Evolutionary conservation across 2,113 vertebrate genomes (phyloP).

Genomic region (Pavo muticus): DNA sequence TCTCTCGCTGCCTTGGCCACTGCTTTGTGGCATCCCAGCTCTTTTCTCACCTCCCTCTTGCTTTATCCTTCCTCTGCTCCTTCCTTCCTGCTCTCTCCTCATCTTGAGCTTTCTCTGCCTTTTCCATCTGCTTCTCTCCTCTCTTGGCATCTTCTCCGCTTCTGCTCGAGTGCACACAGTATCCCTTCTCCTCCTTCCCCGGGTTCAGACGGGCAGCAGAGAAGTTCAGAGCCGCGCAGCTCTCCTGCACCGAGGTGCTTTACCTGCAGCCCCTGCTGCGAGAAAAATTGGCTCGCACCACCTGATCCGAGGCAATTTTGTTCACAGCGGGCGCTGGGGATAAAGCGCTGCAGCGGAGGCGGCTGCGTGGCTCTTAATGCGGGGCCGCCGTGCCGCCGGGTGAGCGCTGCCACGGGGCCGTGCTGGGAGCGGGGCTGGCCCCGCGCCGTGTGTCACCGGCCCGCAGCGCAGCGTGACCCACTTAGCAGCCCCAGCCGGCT

Average conservation of each 20-base stretch:
- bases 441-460: fast-evolving
- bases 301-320: slow-evolving; percentile 73
- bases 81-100: slow-evolving; percentile 68
- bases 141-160: slow-evolving; percentile 52
- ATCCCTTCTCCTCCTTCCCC: slow-evolving; percentile 58
- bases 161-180: slow-evolving; percentile 65
- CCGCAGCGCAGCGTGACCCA: not conserved
- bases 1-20: slow-evolving; percentile 61
- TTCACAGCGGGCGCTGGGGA: slow-evolving; percentile 70
- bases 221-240: slow-evolving; percentile 48
- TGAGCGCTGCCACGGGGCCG: not conserved
- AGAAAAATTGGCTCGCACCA: slow-evolving; percentile 74
- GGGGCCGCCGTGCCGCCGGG: not conserved
- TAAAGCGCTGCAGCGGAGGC: slow-evolving; percentile 2
- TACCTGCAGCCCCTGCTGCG: slow-evolving; percentile 71
- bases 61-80: slow-evolving; percentile 65
- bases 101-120: slow-evolving; percentile 67
- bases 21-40: slow-evolving; percentile 66
- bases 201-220: slow-evolving; percentile 43
- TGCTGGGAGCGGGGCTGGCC: not conserved
- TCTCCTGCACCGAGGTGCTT: slow-evolving; percentile 62
- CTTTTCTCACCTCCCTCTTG: slow-evolving; percentile 67
- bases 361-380: not conserved
- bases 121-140: slow-evolving; percentile 70
- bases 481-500: not conserved